Conservation (phyloP, 2,888 invertebrate genomes). For the Busseola fusca region DNA sequence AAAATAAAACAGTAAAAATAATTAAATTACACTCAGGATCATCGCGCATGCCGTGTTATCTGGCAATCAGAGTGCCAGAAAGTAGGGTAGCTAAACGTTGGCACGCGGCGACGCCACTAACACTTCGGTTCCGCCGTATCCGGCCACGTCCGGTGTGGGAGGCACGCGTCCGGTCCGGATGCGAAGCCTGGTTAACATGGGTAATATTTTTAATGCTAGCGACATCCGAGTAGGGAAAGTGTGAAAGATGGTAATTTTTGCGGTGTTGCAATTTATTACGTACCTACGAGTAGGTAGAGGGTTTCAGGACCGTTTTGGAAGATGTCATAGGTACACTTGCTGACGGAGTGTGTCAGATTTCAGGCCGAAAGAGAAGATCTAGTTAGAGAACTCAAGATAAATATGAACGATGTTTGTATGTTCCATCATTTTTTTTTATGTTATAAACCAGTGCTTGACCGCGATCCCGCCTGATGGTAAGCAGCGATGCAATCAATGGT, state of each 20-base stretch:
- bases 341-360: no score
- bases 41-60: slow-evolving; percentile 61
- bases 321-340: no score
- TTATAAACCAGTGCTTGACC: no score
- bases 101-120: slow-evolving; percentile 65
- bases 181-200: slow-evolving; percentile 51
- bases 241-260: slow-evolving; percentile 33
- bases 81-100: slow-evolving; percentile 68
- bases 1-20: slow-evolving; percentile 36
- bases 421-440: no score
- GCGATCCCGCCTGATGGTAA: no score
- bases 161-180: slow-evolving; percentile 58
- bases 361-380: no score
- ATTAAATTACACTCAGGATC: slow-evolving; percentile 55
- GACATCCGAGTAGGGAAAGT: slow-evolving; percentile 44
- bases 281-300: no score
- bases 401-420: no score
- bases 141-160: slow-evolving; percentile 60
- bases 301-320: slow-evolving; percentile 1
- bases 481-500: no score
- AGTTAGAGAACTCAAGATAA: no score
- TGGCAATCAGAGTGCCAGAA: slow-evolving; percentile 49
- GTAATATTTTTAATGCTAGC: slow-evolving; percentile 41
- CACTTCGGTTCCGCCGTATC: slow-evolving; percentile 63
- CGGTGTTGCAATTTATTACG: neutral